Evolutionary conservation across 2,797 vertebrate genomes (phyloP), one percentile per base, ranked within the genome.

Genomic region (Coreius guichenoti): DNA sequence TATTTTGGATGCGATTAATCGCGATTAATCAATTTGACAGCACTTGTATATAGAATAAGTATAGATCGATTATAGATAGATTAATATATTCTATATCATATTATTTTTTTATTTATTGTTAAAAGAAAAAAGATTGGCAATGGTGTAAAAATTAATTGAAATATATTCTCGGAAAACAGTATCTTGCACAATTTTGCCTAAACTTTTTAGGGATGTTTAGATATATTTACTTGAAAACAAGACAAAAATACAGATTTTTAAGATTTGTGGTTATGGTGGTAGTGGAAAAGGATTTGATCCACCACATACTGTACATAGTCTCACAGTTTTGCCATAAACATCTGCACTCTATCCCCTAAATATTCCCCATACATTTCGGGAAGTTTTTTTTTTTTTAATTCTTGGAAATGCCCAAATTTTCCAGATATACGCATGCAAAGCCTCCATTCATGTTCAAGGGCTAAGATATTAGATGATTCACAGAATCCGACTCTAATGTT

Each of bases 401-500:
- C 80, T 80, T 72, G 80, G 80, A 85, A 87, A 76, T 58, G 23
- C 29, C 39, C 45, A 43, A 33, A 76, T 36, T 31, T 74, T 74
- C 43, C n/a, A 76, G 49, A 86, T 51, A 47, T 5, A 65, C 8
- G 11, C 12, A 39, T 45, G 69, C 43, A 84, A 88, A 77, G 67
- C 61, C 13, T 29, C 31, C 58, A 65, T 81, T 84, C 29, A 80
- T 36, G 58, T 84, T 80, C 45, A 70, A 84, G 77, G 84, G 1
- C 51, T 36, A 69, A 51, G 56, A 43, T 49, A 82, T 87, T 84
- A 51, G 81, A 82, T 85, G 82, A 86, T 65, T 85, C 85, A 84
- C 26, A 70, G 58, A 47, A 63, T 78, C 81, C 31, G 29, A 43
- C 58, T 14, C 23, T 61, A 58, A 13, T 8, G n/a, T 75, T 69